Evolutionary conservation across 2,113 vertebrate genomes (phyloP).

Genomic region (Pimephales promelas): DNA sequence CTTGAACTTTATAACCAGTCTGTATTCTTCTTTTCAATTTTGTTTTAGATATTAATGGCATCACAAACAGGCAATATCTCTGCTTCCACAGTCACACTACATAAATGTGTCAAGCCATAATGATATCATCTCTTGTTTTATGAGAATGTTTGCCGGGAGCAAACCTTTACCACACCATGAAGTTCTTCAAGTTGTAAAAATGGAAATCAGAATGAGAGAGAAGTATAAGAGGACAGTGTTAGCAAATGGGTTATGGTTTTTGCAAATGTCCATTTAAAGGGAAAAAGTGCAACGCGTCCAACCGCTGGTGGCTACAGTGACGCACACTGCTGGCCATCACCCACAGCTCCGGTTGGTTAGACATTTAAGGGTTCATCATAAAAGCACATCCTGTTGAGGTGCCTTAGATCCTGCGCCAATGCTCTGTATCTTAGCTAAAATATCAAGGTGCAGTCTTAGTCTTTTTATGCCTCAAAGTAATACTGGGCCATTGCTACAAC

Average conservation of each 20-base stretch:
- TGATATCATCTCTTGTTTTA: slow-evolving; percentile 12
- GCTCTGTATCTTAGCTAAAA: slow-evolving; percentile 15
- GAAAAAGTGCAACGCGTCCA: slow-evolving; percentile 15
- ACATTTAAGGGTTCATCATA: slow-evolving; percentile 38
- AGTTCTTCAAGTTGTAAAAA: slow-evolving; percentile 26
- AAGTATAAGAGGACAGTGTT: neutral
- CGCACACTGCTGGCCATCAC: slow-evolving; percentile 19
- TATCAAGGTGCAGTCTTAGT: no score
- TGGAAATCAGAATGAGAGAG: slow-evolving; percentile 7
- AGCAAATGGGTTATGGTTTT: neutral
- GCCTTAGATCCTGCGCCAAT: slow-evolving; percentile 42
- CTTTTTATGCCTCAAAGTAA: slow-evolving; percentile 4
- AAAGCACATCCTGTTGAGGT: slow-evolving; percentile 37
- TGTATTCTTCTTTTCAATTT: neutral
- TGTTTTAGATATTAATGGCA: neutral
- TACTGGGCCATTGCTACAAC: neutral
- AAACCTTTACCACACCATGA: slow-evolving; percentile 26
- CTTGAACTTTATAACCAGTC: neutral
- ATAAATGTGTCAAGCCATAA: neutral
- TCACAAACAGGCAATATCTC: slow-evolving; percentile 21
- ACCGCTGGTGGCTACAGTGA: slow-evolving; percentile 14
- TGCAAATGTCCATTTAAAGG: slow-evolving; percentile 15
- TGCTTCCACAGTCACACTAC: neutral
- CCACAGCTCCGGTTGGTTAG: slow-evolving; percentile 29
- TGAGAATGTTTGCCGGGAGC: neutral